Conservation (phyloP, 2,888 invertebrate genomes). For the Cephus nigrinus region DNA sequence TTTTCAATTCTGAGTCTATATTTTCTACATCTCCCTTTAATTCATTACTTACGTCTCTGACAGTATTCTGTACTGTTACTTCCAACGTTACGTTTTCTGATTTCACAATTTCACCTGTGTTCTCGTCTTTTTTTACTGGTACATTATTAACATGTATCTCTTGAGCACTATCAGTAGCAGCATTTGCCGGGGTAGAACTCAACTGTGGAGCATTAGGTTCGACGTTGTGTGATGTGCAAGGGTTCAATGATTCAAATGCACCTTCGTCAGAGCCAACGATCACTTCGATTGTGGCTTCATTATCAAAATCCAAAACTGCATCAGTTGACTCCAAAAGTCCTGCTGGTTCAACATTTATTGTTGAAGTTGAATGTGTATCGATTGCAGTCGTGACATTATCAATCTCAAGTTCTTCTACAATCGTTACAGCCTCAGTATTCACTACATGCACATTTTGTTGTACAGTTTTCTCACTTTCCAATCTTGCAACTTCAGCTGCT, state of each 20-base stretch:
- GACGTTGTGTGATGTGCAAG: not conserved
- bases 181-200: not conserved
- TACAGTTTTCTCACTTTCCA: not conserved
- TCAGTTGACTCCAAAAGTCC: not conserved
- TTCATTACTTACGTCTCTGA: not conserved
- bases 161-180: not conserved
- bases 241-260: not conserved
- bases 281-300: slow-evolving; percentile 8
- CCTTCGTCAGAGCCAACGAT: not conserved
- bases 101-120: not conserved
- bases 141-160: not conserved
- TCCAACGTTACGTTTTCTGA: not conserved
- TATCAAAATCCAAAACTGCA: slow-evolving; percentile 1
- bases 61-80: not conserved
- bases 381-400: slow-evolving; percentile 10
- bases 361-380: not conserved
- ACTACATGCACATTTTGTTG: not conserved
- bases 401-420: slow-evolving; percentile 1
- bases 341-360: not conserved
- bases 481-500: not conserved
- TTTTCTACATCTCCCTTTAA: not conserved
- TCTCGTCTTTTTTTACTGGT: not conserved
- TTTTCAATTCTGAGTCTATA: not conserved
- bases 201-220: not conserved
- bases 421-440: not conserved